Evolutionary conservation across 2,797 vertebrate genomes (phyloP).

Genomic region (Hypotaenidia okinawae): DNA sequence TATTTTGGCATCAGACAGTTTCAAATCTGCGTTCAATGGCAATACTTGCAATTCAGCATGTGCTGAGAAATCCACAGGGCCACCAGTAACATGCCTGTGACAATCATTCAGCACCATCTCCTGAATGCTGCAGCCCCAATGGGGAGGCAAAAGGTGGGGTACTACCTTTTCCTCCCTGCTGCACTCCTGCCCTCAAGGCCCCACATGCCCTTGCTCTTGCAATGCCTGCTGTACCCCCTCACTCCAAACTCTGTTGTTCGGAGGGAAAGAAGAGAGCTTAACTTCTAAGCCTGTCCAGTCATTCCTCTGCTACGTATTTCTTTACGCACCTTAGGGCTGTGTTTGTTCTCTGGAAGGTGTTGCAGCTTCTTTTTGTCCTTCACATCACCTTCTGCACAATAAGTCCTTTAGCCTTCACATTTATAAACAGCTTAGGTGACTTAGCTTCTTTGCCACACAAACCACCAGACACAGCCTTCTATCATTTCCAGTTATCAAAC

Average conservation of each 20-base stretch:
- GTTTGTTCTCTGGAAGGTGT: neutral
- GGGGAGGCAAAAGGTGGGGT: neutral
- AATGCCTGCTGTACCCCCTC: neutral
- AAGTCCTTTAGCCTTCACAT: neutral
- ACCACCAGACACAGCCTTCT: neutral
- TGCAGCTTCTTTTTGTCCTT: neutral
- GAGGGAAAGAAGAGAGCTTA: neutral
- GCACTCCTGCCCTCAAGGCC: neutral
- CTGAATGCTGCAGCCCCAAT: neutral
- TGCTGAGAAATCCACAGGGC: neutral
- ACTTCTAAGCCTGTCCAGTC: neutral
- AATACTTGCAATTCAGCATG: neutral
- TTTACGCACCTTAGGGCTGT: neutral
- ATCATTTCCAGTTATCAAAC: conserved; percentile 25
- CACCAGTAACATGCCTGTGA: neutral
- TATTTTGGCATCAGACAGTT: neutral
- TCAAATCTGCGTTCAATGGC: fast-evolving
- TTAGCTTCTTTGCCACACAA: neutral
- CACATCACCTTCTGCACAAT: neutral
- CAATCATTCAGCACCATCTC: neutral
- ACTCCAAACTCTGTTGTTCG: neutral
- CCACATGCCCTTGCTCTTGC: fast-evolving
- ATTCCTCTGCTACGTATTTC: neutral
- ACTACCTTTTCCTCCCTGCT: fast-evolving
- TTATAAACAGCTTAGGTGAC: neutral